Evolutionary conservation across 2,888 invertebrate genomes (phyloP).

Genomic region (Epirrhoe tristata): DNA sequence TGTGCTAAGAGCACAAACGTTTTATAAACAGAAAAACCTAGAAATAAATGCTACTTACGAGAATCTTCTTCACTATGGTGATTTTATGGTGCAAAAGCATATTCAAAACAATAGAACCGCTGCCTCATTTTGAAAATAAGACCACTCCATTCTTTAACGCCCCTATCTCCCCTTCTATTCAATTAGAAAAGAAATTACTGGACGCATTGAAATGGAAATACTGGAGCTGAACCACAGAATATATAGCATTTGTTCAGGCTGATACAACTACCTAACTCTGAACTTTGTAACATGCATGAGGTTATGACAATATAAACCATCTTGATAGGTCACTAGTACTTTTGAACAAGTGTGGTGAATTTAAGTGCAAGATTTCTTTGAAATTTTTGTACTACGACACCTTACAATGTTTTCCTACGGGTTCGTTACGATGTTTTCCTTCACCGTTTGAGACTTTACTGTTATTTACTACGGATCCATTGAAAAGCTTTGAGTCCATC

Average conservation of each 20-base stretch:
- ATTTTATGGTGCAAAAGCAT: conserved; percentile 5
- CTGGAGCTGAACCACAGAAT: conserved; percentile 25
- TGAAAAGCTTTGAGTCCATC: too few species aligned
- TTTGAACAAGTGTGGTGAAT: too few species aligned
- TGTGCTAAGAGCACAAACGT: too few species aligned
- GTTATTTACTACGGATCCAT: too few species aligned
- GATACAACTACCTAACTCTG: neutral
- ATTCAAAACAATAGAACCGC: conserved; percentile 21
- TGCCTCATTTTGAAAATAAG: conserved; percentile 16
- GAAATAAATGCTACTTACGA: neutral
- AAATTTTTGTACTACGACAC: too few species aligned
- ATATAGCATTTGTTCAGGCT: neutral
- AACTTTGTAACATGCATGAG: neutral
- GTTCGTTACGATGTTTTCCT: too few species aligned
- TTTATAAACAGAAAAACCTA: neutral
- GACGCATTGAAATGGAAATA: conserved; percentile 39
- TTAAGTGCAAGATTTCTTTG: too few species aligned
- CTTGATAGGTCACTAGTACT: neutral
- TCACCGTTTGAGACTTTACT: too few species aligned
- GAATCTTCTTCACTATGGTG: neutral
- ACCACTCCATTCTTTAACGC: conserved; percentile 26
- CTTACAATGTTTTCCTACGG: too few species aligned
- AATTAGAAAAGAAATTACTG: conserved; percentile 40
- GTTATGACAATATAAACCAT: neutral
- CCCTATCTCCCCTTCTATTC: conserved; percentile 33